Conservation (phyloP, 2,888 invertebrate species). For the Biston stratarius region DNA sequence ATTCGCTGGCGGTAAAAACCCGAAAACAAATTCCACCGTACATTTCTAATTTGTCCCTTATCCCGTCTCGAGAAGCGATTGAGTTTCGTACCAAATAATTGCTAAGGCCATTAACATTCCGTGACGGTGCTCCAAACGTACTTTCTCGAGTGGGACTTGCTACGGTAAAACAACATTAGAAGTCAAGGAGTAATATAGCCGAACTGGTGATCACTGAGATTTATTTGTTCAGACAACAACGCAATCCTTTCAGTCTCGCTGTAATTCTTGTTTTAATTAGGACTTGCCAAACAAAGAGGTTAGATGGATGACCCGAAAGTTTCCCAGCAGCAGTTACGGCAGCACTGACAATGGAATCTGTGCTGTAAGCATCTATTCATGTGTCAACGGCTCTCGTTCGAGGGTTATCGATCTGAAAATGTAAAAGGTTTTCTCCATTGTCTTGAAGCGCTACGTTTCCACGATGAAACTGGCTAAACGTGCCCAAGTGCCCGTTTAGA, state of each 20-base stretch:
- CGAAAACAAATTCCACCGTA: slow-evolving; percentile 45
- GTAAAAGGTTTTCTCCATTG: slow-evolving; percentile 77
- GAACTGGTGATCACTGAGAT: slow-evolving; percentile 38
- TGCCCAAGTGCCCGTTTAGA: slow-evolving; percentile 71
- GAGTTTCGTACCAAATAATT: slow-evolving; percentile 67
- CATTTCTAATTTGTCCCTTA: slow-evolving; percentile 61
- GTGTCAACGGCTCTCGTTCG: slow-evolving; percentile 72
- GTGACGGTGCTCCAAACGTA: slow-evolving; percentile 58
- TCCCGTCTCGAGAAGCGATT: slow-evolving; percentile 56
- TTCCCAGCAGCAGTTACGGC: slow-evolving; percentile 47
- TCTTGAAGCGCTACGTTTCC: slow-evolving; percentile 68
- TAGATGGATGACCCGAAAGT: slow-evolving; percentile 21
- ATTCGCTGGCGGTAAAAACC: slow-evolving; percentile 43
- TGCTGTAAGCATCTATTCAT: slow-evolving; percentile 51
- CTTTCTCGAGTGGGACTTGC: slow-evolving; percentile 67
- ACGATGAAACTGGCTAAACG: slow-evolving; percentile 68
- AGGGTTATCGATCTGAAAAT: slow-evolving; percentile 76
- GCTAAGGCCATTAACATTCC: slow-evolving; percentile 74
- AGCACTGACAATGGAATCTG: slow-evolving; percentile 48
- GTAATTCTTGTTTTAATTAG: slow-evolving; percentile 14
- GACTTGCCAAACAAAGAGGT: slow-evolving; percentile 21
- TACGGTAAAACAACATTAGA: slow-evolving; percentile 55
- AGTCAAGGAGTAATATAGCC: slow-evolving; percentile 55
- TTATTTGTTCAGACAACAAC: slow-evolving; percentile 41
- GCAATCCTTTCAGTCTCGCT: slow-evolving; percentile 34